phyloP scores from a whole-genome alignment of 92 coral and sea anemone genomes.

The Actinostola sp. region DNA sequence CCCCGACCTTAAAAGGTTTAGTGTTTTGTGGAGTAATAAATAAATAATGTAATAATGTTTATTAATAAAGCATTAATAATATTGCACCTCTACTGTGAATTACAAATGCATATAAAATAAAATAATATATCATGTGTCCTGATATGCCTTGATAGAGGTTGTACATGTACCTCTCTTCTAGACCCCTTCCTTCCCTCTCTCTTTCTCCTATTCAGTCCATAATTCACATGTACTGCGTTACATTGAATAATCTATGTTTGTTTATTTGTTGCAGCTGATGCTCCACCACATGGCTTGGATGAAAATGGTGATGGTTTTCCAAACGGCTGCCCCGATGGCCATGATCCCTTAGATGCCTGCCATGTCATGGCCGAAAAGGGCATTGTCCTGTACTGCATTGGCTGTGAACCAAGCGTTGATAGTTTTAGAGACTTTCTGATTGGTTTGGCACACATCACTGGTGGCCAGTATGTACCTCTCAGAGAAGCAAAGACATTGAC shows the following conservation, averaged over 20 bases:
- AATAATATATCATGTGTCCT: no score
- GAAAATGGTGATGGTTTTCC: constrained; percentile 78
- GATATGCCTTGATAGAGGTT: no score
- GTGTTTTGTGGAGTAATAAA: no score
- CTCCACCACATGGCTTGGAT: constrained; percentile 95
- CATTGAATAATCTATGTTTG: neutral
- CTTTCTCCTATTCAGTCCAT: no score
- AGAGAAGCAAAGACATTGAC: constrained; percentile 66
- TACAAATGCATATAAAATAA: no score
- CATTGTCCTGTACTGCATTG: constrained; percentile 87
- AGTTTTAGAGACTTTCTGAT: constrained; percentile 75
- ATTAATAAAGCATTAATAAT: no score
- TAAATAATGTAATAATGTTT: no score
- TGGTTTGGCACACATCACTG: constrained; percentile 85
- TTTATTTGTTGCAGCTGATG: constrained; percentile 73
- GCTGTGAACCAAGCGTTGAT: constrained; percentile 84
- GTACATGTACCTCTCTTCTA: no score
- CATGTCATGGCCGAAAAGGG: constrained; percentile 79
- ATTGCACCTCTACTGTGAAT: no score
- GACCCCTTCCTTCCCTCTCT: no score
- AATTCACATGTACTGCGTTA: no score
- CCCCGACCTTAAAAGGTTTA: no score
- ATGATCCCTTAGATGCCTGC: constrained; percentile 77
- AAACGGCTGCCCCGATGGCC: constrained; percentile 79
- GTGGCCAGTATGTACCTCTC: constrained; percentile 95